A percentile compares a stretch with the other conserved stretches of the same genome.
phyloP scores from a whole-genome alignment of 2,888 invertebrate genomes.

The Scaptomyza parva region DNA sequence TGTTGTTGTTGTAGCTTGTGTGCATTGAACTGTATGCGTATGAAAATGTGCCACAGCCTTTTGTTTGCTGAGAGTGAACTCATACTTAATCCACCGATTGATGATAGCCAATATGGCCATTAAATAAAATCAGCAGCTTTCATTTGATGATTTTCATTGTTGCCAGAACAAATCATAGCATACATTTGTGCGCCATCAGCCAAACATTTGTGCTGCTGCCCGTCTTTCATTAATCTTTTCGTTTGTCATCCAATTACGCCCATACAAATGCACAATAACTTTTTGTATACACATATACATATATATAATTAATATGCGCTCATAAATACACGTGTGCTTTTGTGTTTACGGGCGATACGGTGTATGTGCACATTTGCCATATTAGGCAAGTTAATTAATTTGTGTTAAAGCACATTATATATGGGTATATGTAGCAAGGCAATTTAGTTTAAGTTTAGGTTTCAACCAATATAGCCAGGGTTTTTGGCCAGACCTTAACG shows the following conservation, averaged over 20 bases:
- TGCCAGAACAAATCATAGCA: constrained; percentile 51
- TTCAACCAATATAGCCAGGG: neutral
- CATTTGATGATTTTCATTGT: constrained; percentile 18
- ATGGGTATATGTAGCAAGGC: neutral
- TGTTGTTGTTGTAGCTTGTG: constrained; percentile 30
- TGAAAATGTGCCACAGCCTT: constrained; percentile 46
- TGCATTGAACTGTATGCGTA: constrained; percentile 33
- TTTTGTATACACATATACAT: no score
- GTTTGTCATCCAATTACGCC: constrained; percentile 46
- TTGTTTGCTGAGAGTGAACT: constrained; percentile 29
- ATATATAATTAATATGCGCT: constrained; percentile 54
- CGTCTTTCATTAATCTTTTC: constrained; percentile 66
- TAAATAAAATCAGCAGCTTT: constrained; percentile 28
- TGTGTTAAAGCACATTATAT: neutral
- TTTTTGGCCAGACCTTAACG: neutral
- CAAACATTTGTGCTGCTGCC: constrained; percentile 16
- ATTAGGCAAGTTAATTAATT: constrained; percentile 20
- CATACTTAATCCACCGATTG: constrained; percentile 7
- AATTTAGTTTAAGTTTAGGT: neutral
- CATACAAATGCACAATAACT: constrained; percentile 3
- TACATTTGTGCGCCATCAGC: constrained; percentile 42
- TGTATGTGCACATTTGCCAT: neutral
- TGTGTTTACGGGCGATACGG: neutral
- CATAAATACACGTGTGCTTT: constrained; percentile 15
- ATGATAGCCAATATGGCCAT: constrained; percentile 12